Percentiles rank a stretch among this genome's conserved stretches.
phyloP scores from a whole-genome alignment of 2,888 invertebrate species.

The Drosophila nigritarsus region DNA sequence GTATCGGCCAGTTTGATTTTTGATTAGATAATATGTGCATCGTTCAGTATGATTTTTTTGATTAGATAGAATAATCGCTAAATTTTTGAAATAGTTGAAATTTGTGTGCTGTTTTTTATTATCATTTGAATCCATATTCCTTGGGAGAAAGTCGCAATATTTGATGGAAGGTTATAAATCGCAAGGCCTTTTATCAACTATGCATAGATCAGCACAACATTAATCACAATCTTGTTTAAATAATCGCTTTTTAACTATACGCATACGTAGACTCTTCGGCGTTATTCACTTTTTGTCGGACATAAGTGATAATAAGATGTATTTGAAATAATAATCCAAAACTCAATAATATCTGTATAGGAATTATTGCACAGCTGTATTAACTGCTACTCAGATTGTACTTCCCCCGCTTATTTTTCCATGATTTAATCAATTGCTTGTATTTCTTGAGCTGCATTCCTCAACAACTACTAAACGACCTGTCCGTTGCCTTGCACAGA shows the following conservation, averaged over 20 bases:
- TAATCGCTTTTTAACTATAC: background rate
- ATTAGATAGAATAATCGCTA: slow-evolving; percentile 14
- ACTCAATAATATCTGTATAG: background rate
- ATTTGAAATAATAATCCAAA: background rate
- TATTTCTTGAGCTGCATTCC: slow-evolving; percentile 8
- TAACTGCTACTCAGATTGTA: slow-evolving; percentile 3
- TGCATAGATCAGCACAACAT: slow-evolving; percentile 1
- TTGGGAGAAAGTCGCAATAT: slow-evolving; percentile 5
- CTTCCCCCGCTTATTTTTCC: slow-evolving; percentile 23
- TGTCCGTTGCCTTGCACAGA: slow-evolving; percentile 21
- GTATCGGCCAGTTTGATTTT: slow-evolving; percentile 23
- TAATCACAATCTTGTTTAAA: slow-evolving; percentile 13
- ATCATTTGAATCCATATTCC: background rate
- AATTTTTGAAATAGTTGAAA: rapidly evolving
- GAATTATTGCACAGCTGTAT: slow-evolving; percentile 8
- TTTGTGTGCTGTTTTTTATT: background rate
- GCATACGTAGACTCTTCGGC: background rate
- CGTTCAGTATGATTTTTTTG: slow-evolving; percentile 23
- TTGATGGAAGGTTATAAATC: background rate
- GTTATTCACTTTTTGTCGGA: background rate
- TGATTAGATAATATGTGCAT: slow-evolving; percentile 30
- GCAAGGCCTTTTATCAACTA: slow-evolving; percentile 3
- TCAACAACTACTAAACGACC: slow-evolving; percentile 18
- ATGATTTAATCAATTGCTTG: slow-evolving; percentile 28
- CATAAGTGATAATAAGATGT: background rate